These are phyloP conservation scores for Mustela lutreola DNA, from an alignment of 2,113 vertebrate genomes.

Conservation along the genomic window DNA sequence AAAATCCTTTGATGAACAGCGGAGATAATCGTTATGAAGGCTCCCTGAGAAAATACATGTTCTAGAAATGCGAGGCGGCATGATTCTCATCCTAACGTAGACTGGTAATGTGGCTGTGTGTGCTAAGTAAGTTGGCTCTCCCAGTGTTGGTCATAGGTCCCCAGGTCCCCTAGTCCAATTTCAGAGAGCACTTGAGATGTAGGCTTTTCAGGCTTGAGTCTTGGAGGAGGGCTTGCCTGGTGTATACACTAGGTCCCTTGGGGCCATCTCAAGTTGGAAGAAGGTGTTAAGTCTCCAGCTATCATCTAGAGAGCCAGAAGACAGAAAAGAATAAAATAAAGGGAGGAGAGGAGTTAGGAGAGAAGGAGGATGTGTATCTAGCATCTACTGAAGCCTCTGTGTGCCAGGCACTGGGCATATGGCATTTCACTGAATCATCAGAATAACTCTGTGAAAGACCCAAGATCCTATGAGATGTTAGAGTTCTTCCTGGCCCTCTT, in stretches of 20 bases:
- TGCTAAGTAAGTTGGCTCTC: not conserved
- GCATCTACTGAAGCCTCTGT: not conserved
- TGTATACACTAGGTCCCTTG: not conserved
- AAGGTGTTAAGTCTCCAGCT: not conserved
- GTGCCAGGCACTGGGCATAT: not conserved
- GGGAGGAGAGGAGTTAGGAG: not conserved
- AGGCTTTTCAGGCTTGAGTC: not conserved
- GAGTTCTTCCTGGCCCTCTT: not conserved
- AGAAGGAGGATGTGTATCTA: not conserved
- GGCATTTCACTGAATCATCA: not conserved
- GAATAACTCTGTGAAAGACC: not conserved
- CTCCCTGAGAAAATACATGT: not conserved
- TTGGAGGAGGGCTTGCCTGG: not conserved
- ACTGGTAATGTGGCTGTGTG: not conserved
- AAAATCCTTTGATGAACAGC: conserved; percentile 64
- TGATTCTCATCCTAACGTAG: not conserved
- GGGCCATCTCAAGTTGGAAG: not conserved
- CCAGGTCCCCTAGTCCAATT: not conserved
- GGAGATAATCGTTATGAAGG: conserved; percentile 55
- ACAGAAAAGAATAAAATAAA: conserved; percentile 5
- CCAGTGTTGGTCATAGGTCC: not conserved
- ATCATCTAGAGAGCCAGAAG: not conserved
- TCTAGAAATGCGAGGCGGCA: not conserved
- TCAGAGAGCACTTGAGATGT: not conserved
- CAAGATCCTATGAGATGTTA: not conserved